These are phyloP conservation scores for Tetranychus piercei DNA, from an alignment of 2,888 invertebrate species.

Conservation along the genomic window DNA sequence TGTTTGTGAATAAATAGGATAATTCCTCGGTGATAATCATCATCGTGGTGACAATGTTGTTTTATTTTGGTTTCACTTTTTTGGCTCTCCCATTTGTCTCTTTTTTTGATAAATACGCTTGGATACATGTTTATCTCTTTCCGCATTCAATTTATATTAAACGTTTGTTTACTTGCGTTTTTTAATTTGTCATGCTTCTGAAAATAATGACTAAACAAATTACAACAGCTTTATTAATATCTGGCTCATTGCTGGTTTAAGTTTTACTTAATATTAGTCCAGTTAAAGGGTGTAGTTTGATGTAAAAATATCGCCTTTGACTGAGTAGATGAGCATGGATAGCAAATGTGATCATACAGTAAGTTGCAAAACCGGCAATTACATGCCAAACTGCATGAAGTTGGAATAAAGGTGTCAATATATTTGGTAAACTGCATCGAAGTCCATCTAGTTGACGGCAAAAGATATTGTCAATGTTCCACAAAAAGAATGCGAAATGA, in stretches of 20 bases:
- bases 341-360: neutral
- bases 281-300: neutral
- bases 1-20: neutral
- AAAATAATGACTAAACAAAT: no score
- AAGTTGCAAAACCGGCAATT: constrained; percentile 31
- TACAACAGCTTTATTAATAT: no score
- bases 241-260: neutral
- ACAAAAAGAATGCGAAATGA: constrained; percentile 33
- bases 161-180: no score
- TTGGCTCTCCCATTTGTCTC: neutral
- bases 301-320: neutral
- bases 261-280: neutral
- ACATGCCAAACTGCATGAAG: constrained; percentile 38
- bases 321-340: neutral
- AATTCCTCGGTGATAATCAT: neutral
- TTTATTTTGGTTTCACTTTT: neutral
- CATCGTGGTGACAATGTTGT: neutral
- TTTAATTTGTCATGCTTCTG: no score
- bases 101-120: neutral
- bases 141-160: no score
- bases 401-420: constrained; percentile 32
- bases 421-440: constrained; percentile 27
- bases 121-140: no score
- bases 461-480: constrained; percentile 36
- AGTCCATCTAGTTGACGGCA: constrained; percentile 32